Evolutionary conservation across 2,113 vertebrate genomes (phyloP).

Genomic region (Festucalex cinctus): DNA sequence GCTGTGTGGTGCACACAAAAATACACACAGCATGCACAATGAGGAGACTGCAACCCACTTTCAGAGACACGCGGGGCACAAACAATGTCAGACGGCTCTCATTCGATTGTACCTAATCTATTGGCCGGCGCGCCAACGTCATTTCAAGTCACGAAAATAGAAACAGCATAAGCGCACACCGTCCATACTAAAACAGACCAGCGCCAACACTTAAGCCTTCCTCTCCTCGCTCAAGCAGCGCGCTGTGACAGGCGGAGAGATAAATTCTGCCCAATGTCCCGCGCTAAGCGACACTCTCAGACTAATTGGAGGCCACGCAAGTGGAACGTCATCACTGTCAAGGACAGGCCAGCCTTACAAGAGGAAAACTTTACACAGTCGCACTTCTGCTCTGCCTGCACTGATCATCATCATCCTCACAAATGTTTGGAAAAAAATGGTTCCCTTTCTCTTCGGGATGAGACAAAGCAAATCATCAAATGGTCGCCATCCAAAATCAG

Average conservation of each 20-base stretch:
- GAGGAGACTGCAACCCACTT: constrained; percentile 53
- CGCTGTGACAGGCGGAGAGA: constrained; percentile 25
- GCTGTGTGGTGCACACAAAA: constrained; percentile 57
- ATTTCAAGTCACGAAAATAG: neutral
- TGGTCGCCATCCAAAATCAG: too few species aligned
- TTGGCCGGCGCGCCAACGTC: neutral
- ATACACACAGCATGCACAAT: constrained; percentile 75
- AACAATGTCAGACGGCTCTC: neutral
- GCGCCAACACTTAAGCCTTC: neutral
- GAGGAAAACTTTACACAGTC: neutral
- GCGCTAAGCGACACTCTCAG: constrained; percentile 10
- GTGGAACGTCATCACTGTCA: constrained; percentile 19
- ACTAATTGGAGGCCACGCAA: constrained; percentile 41
- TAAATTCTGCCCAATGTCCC: constrained; percentile 14
- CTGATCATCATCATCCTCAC: neutral
- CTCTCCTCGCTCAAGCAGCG: neutral
- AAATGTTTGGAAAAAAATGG: too few species aligned
- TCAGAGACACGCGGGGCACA: neutral
- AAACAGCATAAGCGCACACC: neutral
- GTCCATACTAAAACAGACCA: neutral
- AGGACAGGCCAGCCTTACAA: constrained; percentile 28
- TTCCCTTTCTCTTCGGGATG: too few species aligned
- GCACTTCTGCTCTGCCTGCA: neutral
- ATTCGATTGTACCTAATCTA: neutral
- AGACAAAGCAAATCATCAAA: too few species aligned